Conservation (phyloP, 1,140 invertebrate genomes). For the Andricus grossulariae region DNA sequence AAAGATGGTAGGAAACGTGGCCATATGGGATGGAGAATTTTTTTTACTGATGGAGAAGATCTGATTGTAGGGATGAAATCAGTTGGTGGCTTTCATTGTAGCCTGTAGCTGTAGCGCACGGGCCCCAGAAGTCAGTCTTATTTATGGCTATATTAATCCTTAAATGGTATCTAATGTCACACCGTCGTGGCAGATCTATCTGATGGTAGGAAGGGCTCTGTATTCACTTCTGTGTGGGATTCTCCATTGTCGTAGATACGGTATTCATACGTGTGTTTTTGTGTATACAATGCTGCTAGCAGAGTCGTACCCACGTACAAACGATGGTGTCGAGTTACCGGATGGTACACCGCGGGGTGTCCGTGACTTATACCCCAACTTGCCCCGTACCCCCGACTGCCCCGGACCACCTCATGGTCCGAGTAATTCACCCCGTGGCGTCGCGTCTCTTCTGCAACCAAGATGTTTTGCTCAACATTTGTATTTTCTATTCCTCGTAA, state of each 20-base stretch:
- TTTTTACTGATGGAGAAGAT: background rate
- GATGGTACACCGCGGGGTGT: slow-evolving; percentile 75
- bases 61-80: slow-evolving; percentile 26
- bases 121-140: slow-evolving; percentile 68
- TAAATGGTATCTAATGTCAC: slow-evolving; percentile 77
- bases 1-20: slow-evolving; percentile 7
- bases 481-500: slow-evolving; percentile 55
- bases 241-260: slow-evolving; percentile 70
- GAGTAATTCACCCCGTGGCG: slow-evolving; percentile 53
- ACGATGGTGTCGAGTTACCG: slow-evolving; percentile 77
- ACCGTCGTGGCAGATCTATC: slow-evolving; percentile 69
- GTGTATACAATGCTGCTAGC: slow-evolving; percentile 66
- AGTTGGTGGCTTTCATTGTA: slow-evolving; percentile 58
- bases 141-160: slow-evolving; percentile 77
- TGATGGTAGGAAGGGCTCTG: slow-evolving; percentile 54
- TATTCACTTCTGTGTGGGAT: slow-evolving; percentile 63
- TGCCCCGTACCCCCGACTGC: slow-evolving; percentile 35
- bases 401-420: slow-evolving; percentile 40
- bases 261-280: slow-evolving; percentile 74
- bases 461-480: slow-evolving; percentile 73
- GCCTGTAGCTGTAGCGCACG: slow-evolving; percentile 38
- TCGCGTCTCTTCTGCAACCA: slow-evolving; percentile 52
- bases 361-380: slow-evolving; percentile 71
- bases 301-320: slow-evolving; percentile 71
- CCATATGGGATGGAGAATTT: background rate